phyloP scores from a whole-genome alignment of 2,888 invertebrate genomes.

The Auanema sp. region DNA sequence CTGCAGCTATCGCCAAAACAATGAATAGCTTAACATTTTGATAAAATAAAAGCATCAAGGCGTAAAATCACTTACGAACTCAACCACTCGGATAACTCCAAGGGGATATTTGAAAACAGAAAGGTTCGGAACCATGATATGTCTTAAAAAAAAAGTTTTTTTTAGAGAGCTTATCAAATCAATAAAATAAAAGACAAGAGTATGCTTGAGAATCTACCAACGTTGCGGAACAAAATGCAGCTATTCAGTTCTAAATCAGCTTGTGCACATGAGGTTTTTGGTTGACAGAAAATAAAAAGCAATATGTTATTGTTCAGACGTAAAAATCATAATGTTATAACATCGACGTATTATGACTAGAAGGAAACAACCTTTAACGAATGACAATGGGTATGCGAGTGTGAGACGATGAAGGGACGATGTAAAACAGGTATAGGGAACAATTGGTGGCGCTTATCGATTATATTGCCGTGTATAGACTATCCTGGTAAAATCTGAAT shows the following conservation, averaged over 20 bases:
- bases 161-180: neutral
- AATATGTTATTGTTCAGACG: no score
- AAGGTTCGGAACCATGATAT: conserved; percentile 18
- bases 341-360: no score
- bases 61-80: conserved; percentile 47
- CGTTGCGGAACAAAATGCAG: neutral
- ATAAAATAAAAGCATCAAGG: neutral
- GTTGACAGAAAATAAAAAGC: no score
- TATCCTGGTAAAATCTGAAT: no score
- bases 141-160: neutral
- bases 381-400: no score
- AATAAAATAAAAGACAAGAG: neutral
- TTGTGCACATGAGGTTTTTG: no score
- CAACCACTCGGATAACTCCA: conserved; percentile 56
- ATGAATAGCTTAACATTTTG: conserved; percentile 43
- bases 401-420: no score
- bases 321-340: no score
- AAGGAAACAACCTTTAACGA: no score
- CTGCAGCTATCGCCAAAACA: conserved; percentile 55
- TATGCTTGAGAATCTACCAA: neutral
- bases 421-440: no score
- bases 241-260: neutral
- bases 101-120: conserved; percentile 58
- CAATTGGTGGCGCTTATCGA: no score
- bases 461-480: no score